These are phyloP conservation scores for Eristalis tenax DNA, from an alignment of 2,888 invertebrate genomes.

Conservation along the genomic window DNA sequence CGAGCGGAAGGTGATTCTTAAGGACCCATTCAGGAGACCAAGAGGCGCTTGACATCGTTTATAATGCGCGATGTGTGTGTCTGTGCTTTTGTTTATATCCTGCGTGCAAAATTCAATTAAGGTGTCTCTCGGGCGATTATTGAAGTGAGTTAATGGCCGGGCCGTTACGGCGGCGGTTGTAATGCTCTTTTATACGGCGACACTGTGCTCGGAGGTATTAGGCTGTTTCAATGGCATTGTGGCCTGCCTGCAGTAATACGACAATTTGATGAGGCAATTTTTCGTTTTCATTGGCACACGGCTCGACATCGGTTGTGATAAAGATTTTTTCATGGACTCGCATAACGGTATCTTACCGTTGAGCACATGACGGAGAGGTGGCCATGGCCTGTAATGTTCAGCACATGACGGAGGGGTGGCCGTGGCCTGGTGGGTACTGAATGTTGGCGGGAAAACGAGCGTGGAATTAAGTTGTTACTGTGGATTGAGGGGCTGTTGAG, in stretches of 20 bases:
- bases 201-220: constrained; percentile 5
- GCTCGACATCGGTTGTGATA: background rate
- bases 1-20: constrained; percentile 33
- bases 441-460: background rate
- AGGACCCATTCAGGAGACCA: constrained; percentile 29
- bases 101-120: constrained; percentile 59
- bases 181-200: constrained; percentile 33
- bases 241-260: constrained; percentile 16
- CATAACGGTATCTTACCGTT: background rate
- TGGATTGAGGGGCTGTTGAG: background rate
- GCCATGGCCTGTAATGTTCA: too few relatives aligned
- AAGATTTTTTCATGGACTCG: background rate
- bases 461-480: background rate
- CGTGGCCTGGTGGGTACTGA: too few relatives aligned
- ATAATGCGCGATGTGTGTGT: constrained; percentile 19
- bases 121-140: constrained; percentile 48
- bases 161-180: constrained; percentile 18
- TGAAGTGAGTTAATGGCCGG: constrained; percentile 44
- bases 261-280: constrained; percentile 26
- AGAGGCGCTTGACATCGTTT: constrained; percentile 39
- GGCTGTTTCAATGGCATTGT: background rate
- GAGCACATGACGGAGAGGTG: background rate
- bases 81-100: constrained; percentile 20
- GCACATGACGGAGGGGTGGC: background rate
- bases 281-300: background rate